Base-by-base conservation (phyloP, 2,797 vertebrate species). In the Karalla daura region DNA sequence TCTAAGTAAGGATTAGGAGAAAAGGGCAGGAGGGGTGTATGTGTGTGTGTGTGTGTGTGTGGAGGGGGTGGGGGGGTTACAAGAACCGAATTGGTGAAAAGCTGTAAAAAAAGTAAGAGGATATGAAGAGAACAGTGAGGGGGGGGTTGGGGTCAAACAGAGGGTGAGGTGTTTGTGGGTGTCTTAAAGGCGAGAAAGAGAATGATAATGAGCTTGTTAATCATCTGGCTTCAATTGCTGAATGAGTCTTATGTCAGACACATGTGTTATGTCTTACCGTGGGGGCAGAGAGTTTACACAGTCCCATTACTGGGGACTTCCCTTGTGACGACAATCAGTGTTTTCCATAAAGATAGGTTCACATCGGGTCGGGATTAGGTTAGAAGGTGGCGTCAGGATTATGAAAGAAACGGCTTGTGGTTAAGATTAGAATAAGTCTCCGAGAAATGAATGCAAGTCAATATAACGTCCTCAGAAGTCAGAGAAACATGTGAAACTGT, bases 211-310 rank as follows among this genome's bases (percentile, higher is more conserved):
- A 85, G 70, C 70, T 74, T 24, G 53, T 82, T 88, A 88, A 87
- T 89, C 83, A 90, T 87, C 72, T 87, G 84, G 71, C 83, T 85
- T 69, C 56, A 83, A 81, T 86, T 62, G 83, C 52, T 24, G 64
- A 71, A 14, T 27, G 79, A 81, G 66, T 49, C 64, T 45, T 59
- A 81, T 80, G 72, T 80, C 66, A 76, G 58, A 70, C 70, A 74
- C 55, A 40, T 74, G 28, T 30, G 28, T n/a, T n/a, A n/a, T n/a
- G n/a, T n/a, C n/a, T n/a, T n/a, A n/a, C n/a, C n/a, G n/a, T n/a
- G n/a, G n/a, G n/a, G n/a, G n/a, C n/a, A n/a, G n/a, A n/a, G n/a
- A n/a, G n/a, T n/a, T n/a, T n/a, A n/a, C n/a, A n/a, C n/a, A n/a
- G n/a, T n/a, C n/a, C n/a, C n/a, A n/a, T n/a, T n/a, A n/a, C n/a